Evolutionary conservation across 2,888 invertebrate genomes (phyloP).

Genomic region (Standfussiana lucernea): DNA sequence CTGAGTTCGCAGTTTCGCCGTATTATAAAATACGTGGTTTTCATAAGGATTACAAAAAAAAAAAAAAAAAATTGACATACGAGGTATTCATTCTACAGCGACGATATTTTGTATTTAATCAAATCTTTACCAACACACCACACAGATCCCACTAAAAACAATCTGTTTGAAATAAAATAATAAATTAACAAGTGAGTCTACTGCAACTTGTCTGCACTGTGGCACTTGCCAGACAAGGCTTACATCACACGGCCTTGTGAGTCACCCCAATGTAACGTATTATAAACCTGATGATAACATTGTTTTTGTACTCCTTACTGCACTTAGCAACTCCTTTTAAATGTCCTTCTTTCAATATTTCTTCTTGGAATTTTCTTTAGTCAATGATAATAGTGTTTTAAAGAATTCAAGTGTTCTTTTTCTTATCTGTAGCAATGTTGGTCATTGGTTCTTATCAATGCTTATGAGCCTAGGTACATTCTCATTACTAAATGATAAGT

Average conservation of each 20-base stretch:
- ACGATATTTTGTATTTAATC: not conserved
- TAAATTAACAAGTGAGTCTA: constrained; percentile 18
- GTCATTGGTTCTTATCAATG: constrained; percentile 34
- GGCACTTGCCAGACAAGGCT: constrained; percentile 56
- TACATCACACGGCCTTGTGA: constrained; percentile 75
- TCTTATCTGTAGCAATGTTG: constrained; percentile 38
- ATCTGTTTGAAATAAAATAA: not conserved
- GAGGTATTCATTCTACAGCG: no score
- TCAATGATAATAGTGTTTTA: constrained; percentile 1
- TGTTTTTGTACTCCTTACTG: constrained; percentile 38
- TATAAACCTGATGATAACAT: constrained; percentile 58
- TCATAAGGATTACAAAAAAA: no score
- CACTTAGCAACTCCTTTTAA: constrained; percentile 42
- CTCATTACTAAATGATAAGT: constrained; percentile 42
- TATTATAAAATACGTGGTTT: no score
- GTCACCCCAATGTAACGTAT: constrained; percentile 67
- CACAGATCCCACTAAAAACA: not conserved
- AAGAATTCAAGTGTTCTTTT: constrained; percentile 17
- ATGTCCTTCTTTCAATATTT: not conserved
- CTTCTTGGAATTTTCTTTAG: not conserved
- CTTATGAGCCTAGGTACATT: constrained; percentile 39
- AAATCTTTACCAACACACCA: not conserved
- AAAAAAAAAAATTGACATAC: no score
- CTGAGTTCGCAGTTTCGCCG: no score
- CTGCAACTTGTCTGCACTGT: constrained; percentile 49